Evolutionary conservation across 2,113 vertebrate genomes (phyloP).

Genomic region (Noctilio leporinus): DNA sequence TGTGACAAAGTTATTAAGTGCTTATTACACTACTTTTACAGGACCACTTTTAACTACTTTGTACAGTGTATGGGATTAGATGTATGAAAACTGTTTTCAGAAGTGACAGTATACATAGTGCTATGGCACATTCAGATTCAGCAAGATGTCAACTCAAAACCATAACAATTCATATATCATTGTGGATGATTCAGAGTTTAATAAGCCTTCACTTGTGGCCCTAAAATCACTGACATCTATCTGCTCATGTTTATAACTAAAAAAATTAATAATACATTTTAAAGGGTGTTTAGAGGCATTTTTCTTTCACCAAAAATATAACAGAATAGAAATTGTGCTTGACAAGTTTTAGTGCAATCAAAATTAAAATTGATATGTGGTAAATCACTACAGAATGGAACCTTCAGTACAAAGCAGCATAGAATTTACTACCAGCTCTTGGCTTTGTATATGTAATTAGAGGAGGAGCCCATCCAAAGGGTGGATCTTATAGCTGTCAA

Average conservation of each 20-base stretch:
- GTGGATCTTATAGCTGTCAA: constrained; percentile 32
- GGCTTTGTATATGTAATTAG: constrained; percentile 40
- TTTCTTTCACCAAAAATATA: background rate
- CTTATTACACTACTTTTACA: background rate
- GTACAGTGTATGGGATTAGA: background rate
- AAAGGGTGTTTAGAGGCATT: constrained; percentile 22
- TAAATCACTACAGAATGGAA: constrained; percentile 42
- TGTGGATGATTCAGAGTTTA: constrained; percentile 30
- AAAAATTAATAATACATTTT: background rate
- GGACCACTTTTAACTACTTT: background rate
- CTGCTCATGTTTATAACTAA: background rate
- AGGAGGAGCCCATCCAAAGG: background rate
- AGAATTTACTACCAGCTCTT: constrained; percentile 25
- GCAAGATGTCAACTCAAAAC: constrained; percentile 16
- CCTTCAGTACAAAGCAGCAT: constrained; percentile 24
- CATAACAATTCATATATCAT: background rate
- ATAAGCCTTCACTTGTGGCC: background rate
- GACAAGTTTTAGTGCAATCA: constrained; percentile 35
- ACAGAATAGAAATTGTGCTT: constrained; percentile 18
- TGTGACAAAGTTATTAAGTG: background rate
- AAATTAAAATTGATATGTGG: constrained; percentile 57
- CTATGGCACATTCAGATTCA: constrained; percentile 19
- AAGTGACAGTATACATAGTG: background rate
- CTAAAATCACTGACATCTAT: constrained; percentile 9
- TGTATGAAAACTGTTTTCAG: background rate